Evolutionary conservation across 2,797 vertebrate species (phyloP).

Genomic region (Gastrophryne carolinensis): DNA sequence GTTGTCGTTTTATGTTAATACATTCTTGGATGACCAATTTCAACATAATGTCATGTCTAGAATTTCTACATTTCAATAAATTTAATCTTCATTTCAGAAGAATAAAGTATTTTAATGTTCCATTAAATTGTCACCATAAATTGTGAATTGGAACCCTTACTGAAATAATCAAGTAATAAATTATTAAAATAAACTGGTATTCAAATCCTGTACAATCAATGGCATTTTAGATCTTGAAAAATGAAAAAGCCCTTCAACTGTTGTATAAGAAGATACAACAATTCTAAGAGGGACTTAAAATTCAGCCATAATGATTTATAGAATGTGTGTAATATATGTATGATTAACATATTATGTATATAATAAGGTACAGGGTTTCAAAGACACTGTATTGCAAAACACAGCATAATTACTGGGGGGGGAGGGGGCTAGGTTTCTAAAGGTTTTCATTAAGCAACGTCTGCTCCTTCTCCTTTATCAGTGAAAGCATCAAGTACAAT

Average conservation of each 20-base stretch:
- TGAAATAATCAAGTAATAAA: slow-evolving; percentile 51
- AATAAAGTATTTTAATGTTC: slow-evolving; percentile 46
- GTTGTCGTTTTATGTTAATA: slow-evolving; percentile 36
- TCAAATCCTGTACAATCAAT: slow-evolving; percentile 32
- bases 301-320: neutral
- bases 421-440: too few relatives aligned
- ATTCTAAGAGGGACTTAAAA: slow-evolving; percentile 16
- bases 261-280: neutral
- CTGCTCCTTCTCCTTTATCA: neutral
- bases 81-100: slow-evolving; percentile 41
- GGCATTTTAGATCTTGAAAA: slow-evolving; percentile 23
- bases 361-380: neutral
- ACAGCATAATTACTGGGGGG: neutral
- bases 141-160: slow-evolving; percentile 46
- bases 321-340: neutral
- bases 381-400: neutral
- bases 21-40: slow-evolving; percentile 32
- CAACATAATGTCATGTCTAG: slow-evolving; percentile 43
- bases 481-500: too few relatives aligned
- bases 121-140: slow-evolving; percentile 52
- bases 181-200: slow-evolving; percentile 49
- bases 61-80: slow-evolving; percentile 46
- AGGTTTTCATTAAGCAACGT: too few relatives aligned
- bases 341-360: slow-evolving; percentile 1
- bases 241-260: slow-evolving; percentile 25